Evolutionary conservation across 2,113 vertebrate genomes (phyloP), one percentile per base, ranked within the genome.

Genomic region (Anoplopoma fimbria): DNA sequence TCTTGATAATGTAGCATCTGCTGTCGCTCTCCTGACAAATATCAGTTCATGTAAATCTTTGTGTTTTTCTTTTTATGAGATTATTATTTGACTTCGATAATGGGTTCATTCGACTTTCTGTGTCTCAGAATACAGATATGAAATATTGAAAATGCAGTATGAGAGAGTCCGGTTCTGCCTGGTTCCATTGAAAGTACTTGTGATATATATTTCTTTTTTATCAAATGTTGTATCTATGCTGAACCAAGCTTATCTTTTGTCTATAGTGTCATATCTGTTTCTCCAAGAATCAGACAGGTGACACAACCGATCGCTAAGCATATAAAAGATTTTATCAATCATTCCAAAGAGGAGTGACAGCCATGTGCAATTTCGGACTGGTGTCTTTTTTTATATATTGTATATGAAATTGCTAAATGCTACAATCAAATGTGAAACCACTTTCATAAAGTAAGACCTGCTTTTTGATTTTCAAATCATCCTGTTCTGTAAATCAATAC

Each of bases 341-440:
- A 79, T 89, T 90, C 87, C 87, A 92, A 87, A 89, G 71, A 87
- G 60, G 72, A 69, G 21, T 85, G 42, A 80, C 77, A 38, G 84
- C 68, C 57, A 63, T 86, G 87, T 89, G 86, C 84, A 87, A 86
- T 89, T 92, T 87, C 65, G 88, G 69, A 82, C 51, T 70, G 62
- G 74, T 87, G 76, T 89, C 74, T 89, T 85, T 87, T 75, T 88
- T 81, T n/a, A 53, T 51, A 34, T 74, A 80, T 64, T 77, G 77
- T 60, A 19, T 79, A 69, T 87, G 42, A 77, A 25, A 74, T 69
- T 38, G 31, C 42, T 77, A 6, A 61, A 64, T 58, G 49, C 58
- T n/a, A 31, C 70, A 58, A 58, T 58, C 42, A 63, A 69, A 87
- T 75, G 51, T 83, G n/a, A 67, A 61, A 67, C 34, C 61, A 31